phyloP scores from a whole-genome alignment of 2,113 vertebrate species.

The rat (Rattus norvegicus) region GRCr8 NC_086026.1:123288001-123288500 shows the following conservation, averaged over 20 bases:
- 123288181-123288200: background rate
- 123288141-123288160: constrained; percentile 24
- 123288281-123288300: constrained; percentile 98
- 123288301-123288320: constrained; percentile 92
- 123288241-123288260: constrained; percentile 94
- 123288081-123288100: no score
- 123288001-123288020: background rate
- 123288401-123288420: constrained; percentile 89
- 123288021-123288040: background rate
- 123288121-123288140: background rate
- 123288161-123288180: background rate
- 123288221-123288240: constrained; percentile 3
- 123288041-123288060: background rate
- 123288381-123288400: constrained; percentile 84
- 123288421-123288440: constrained; percentile 88
- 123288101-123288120: background rate
- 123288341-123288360: constrained; percentile 96
- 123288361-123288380: constrained; percentile 91
- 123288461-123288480: constrained; percentile 81
- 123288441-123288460: constrained; percentile 83
- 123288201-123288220: constrained; percentile 23
- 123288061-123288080: background rate
- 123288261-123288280: constrained; percentile 97
- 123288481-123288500: constrained; percentile 70
- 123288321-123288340: constrained; percentile 91